Base-by-base conservation (phyloP, 2,888 invertebrate genomes). In the Torymus aiolomorphi region DNA sequence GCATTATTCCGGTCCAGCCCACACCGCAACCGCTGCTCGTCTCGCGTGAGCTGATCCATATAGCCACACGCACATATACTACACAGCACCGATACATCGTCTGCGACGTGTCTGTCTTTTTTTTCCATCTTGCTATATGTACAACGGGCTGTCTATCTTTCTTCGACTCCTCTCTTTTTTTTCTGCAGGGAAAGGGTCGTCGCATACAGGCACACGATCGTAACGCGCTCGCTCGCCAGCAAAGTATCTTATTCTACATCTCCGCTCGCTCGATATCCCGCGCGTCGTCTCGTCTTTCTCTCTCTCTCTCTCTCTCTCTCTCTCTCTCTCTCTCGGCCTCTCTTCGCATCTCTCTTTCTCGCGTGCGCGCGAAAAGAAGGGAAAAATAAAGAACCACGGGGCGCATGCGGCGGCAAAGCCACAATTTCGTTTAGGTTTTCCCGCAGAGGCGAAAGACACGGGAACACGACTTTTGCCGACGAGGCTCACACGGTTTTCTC, bases 341-440 rank as follows among this genome's bases (percentile, higher is more conserved):
- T 69, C 20, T 59, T 12, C 16, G 63, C 8, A 14, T 31, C 31
- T 31, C 8, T 31, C 31, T 31, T 8, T 31, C 0, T 42, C 42
- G 18, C 11, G 56, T 18, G 67, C 14, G n/a, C 54, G 24, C 42
- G 24, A 70, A n/a, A n/a, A 49, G 24, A 24, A 10, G 18, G 14
- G 14, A n/a, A 31, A 52, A n/a, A 51, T 18, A 42, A 20, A 51
- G 8, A 16, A 0, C 2, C 16, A 20, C 54, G 31, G 16, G 70
- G 42, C 2, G 14, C 24, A 56, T 20, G 59, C 67, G 56, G 63
- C 31, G 65, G 69, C 54, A 62, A 76, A 76, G 72, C 77, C 77
- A 66, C 72, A 72, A 78, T 78, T 78, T 78, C 77, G 77, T 72
- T 72, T 72, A 66, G 77, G 52, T 78, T 78, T 78, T 72, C 77